phyloP scores from a whole-genome alignment of 2,888 invertebrate genomes.

The Dusona sp. region DNA sequence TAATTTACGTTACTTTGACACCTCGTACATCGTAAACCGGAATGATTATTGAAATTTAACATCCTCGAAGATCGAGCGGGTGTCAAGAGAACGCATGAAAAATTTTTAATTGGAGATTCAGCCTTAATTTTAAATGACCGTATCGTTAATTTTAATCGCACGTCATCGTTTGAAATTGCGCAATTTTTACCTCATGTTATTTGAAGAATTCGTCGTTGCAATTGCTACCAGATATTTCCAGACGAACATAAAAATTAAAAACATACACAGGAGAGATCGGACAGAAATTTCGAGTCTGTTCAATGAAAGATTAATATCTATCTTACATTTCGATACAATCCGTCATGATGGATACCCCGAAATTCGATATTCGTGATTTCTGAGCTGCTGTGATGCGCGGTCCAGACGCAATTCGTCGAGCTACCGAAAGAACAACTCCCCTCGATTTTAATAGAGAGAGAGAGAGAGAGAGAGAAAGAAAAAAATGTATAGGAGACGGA shows the following conservation, averaged over 20 bases:
- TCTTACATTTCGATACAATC: conserved; percentile 56
- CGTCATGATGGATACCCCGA: conserved; percentile 58
- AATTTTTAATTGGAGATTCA: not conserved
- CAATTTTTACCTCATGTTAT: conserved; percentile 1
- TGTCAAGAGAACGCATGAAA: not conserved
- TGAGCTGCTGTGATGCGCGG: conserved; percentile 20
- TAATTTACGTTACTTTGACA: conserved; percentile 42
- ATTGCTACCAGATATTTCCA: conserved; percentile 1
- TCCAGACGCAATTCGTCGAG: conserved; percentile 54
- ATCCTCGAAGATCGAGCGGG: conserved; percentile 4
- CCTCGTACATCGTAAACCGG: conserved; percentile 19
- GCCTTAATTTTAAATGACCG: not conserved
- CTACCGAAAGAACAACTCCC: conserved; percentile 45
- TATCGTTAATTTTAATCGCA: not conserved
- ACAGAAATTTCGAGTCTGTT: conserved; percentile 13
- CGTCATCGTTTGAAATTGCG: not conserved
- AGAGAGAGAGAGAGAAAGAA: conserved; percentile 1
- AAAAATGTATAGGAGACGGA: conserved; percentile 27
- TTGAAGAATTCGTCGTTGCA: conserved; percentile 11
- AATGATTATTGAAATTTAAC: conserved; percentile 20
- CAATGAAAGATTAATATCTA: conserved; percentile 62
- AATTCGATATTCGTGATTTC: conserved; percentile 58
- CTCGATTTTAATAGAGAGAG: conserved; percentile 34
- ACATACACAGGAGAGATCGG: not conserved
- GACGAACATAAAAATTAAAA: not conserved